Evolutionary conservation across 2,113 vertebrate species (phyloP).

Genomic region (Misgurnus anguillicaudatus): DNA sequence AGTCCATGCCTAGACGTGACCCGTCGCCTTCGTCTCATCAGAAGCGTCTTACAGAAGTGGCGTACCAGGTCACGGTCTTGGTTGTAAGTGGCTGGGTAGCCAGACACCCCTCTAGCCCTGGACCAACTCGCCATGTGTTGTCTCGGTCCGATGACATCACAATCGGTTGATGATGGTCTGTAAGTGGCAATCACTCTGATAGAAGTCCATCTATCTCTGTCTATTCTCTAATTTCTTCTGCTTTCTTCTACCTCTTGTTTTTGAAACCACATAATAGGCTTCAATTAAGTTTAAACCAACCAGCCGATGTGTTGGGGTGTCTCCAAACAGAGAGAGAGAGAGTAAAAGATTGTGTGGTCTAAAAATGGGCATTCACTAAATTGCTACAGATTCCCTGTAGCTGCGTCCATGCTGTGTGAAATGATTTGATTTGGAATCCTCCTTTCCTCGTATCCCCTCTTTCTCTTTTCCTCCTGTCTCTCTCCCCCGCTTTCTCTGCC

Average conservation of each 20-base stretch:
- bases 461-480: slow-evolving; percentile 59
- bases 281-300: slow-evolving; percentile 46
- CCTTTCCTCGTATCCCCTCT: slow-evolving; percentile 75
- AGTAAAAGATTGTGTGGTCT: slow-evolving; percentile 28
- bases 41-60: slow-evolving; percentile 23
- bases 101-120: slow-evolving; percentile 69
- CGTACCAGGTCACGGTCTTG: slow-evolving; percentile 72
- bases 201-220: slow-evolving; percentile 45
- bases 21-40: slow-evolving; percentile 22
- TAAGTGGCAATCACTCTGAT: slow-evolving; percentile 84
- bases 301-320: slow-evolving; percentile 55
- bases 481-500: slow-evolving; percentile 66
- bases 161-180: slow-evolving; percentile 74
- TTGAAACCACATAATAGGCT: slow-evolving; percentile 25
- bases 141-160: slow-evolving; percentile 46
- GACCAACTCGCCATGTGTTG: slow-evolving; percentile 64
- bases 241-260: slow-evolving; percentile 18
- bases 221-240: neutral
- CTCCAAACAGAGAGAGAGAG: slow-evolving; percentile 58
- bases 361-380: slow-evolving; percentile 53
- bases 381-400: slow-evolving; percentile 50
- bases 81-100: slow-evolving; percentile 92
- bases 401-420: slow-evolving; percentile 66
- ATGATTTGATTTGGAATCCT: slow-evolving; percentile 77
- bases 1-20: slow-evolving; percentile 82